Base-by-base conservation (phyloP, 2,888 invertebrate genomes). In the Xestia c-nigrum region DNA sequence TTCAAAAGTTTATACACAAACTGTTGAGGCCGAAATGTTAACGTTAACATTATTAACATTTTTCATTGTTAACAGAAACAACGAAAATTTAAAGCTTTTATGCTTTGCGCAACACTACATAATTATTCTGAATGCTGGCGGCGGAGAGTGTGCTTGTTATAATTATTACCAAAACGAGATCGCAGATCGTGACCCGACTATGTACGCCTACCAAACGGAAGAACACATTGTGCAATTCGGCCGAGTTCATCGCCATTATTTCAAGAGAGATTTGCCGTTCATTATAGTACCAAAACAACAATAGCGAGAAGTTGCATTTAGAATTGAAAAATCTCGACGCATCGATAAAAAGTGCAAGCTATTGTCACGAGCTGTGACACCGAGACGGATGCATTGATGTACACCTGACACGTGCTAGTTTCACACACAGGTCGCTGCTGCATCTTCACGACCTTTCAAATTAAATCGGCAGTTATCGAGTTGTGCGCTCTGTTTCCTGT, bases 161-260 rank as follows among this genome's bases (percentile, higher is more conserved):
- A 78, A 71, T 72, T 74, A 72, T 76, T 73, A 72, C 84, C 74
- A 84, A 85, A 88, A 85, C 68, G 46, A 85, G 85, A 80, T 80
- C 74, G 74, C 61, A 70, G 68, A 80, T 89, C 85, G 85, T 90
- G 88, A 89, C 83, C 81, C 24, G 82, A 71, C 79, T 81, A 64
- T 43, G 9, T 43, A 69, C 66, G 65, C 64, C 75, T 61, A 70
- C 73, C 65, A 78, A 87, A 79, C 88, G 83, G 88, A 89, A 89
- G 82, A 85, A 78, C 74, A 74, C 73, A 76, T 90, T 90, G 85
- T 73, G 85, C 70, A 88, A 89, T 72, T 64, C 67, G 77, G 66
- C 75, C 75, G 87, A 87, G 85, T 86, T 88, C 85, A 89, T 87
- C 84, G 82, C 74, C 72, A 74, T 82, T 82, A 74, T 64, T 76